Evolutionary conservation across 1,140 invertebrate genomes (phyloP).

Genomic region (Bradynema listronoti): DNA sequence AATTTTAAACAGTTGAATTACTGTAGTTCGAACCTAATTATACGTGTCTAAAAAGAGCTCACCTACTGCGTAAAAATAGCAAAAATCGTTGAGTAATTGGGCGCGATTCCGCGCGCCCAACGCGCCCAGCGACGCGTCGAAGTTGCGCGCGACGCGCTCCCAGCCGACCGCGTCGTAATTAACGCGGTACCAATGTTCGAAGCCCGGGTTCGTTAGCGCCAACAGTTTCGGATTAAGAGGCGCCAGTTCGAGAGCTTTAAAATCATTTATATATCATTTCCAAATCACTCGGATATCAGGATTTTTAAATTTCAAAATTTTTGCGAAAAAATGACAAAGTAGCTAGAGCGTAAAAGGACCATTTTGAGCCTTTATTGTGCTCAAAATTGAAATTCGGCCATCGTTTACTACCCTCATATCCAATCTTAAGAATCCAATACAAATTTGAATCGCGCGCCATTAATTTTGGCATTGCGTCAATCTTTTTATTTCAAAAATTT

Average conservation of each 20-base stretch:
- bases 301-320: too few species aligned
- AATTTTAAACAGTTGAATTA: not conserved
- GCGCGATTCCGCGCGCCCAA: conserved; percentile 9
- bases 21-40: not conserved
- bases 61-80: conserved; percentile 31
- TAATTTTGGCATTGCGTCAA: too few species aligned
- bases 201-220: conserved; percentile 20
- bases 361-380: too few species aligned
- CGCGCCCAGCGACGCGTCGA: not conserved
- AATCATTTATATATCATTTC: too few species aligned
- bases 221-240: conserved; percentile 23
- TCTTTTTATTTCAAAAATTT: too few species aligned
- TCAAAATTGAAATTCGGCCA: too few species aligned
- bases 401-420: too few species aligned
- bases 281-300: too few species aligned
- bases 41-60: not conserved
- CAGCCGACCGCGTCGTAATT: conserved; percentile 25
- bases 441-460: too few species aligned
- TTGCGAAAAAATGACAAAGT: too few species aligned
- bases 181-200: conserved; percentile 25
- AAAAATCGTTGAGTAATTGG: conserved; percentile 29
- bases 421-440: too few species aligned
- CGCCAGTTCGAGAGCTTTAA: conserved; percentile 27
- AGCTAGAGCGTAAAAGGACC: too few species aligned
- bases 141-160: conserved; percentile 22